Conservation (phyloP, 2,888 invertebrate species). For the Hydropsyche betteni region DNA sequence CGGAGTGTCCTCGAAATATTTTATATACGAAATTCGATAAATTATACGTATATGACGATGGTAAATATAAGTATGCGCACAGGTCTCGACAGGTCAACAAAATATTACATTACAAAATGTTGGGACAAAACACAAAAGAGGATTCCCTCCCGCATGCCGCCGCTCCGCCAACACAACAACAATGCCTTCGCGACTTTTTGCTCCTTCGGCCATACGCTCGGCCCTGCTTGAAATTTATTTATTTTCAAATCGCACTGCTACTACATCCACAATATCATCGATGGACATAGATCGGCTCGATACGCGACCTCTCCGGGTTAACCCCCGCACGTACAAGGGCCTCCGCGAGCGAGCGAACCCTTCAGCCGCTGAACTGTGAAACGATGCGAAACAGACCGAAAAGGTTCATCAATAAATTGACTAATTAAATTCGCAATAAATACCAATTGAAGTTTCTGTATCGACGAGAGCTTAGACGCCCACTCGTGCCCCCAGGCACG, state of each 20-base stretch:
- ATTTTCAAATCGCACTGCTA: constrained; percentile 48
- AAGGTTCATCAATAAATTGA: background rate
- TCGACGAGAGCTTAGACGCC: constrained; percentile 3
- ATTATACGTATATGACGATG: constrained; percentile 6
- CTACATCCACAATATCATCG: constrained; percentile 49
- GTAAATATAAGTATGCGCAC: constrained; percentile 27
- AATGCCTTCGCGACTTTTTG: constrained; percentile 44
- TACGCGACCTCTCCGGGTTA: constrained; percentile 41
- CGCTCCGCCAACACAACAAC: constrained; percentile 32
- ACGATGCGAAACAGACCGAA: background rate
- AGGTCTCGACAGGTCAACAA: constrained; percentile 38
- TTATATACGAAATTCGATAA: no score
- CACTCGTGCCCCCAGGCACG: constrained; percentile 25
- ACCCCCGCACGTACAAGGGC: background rate
- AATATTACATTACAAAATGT: constrained; percentile 43
- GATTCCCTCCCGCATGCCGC: constrained; percentile 34
- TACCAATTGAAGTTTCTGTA: background rate
- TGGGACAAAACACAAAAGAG: constrained; percentile 39
- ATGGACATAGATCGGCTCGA: constrained; percentile 48
- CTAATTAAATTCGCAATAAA: constrained; percentile 16
- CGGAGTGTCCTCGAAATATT: no score
- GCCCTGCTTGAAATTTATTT: constrained; percentile 46
- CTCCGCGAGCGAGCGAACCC: background rate
- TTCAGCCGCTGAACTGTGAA: background rate
- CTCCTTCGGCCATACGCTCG: constrained; percentile 31